Conservation (phyloP, 2,797 vertebrate genomes). For the Pseudomugil tenellus region DNA sequence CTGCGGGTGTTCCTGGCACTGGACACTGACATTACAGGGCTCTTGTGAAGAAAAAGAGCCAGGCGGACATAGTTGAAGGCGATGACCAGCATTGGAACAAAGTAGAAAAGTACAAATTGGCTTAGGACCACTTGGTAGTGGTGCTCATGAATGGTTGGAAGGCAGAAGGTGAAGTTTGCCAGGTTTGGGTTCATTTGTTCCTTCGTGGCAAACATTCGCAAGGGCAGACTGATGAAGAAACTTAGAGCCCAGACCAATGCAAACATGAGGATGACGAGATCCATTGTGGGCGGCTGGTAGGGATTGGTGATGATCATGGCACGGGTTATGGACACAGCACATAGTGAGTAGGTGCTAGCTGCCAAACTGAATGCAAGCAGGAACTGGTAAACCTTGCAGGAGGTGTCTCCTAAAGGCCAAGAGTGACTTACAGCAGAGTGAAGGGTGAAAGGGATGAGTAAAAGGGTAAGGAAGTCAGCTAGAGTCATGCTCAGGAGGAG, state of each 20-base stretch:
- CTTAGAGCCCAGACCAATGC: constrained; percentile 79
- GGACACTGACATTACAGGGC: constrained; percentile 78
- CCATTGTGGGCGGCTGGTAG: constrained; percentile 75
- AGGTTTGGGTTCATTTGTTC: constrained; percentile 62
- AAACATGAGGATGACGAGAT: constrained; percentile 77
- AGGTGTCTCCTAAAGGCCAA: constrained; percentile 79
- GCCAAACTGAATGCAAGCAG: constrained; percentile 82
- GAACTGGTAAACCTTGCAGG: constrained; percentile 86
- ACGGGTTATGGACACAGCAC: constrained; percentile 80
- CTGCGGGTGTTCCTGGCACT: constrained; percentile 79
- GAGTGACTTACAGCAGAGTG: constrained; percentile 76
- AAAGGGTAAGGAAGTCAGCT: constrained; percentile 81
- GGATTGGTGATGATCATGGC: constrained; percentile 82
- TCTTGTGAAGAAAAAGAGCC: constrained; percentile 80
- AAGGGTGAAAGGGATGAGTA: constrained; percentile 83
- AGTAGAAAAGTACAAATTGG: constrained; percentile 82
- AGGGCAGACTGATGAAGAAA: constrained; percentile 80
- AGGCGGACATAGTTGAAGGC: constrained; percentile 81
- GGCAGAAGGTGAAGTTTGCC: constrained; percentile 76
- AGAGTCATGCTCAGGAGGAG: constrained; percentile 84
- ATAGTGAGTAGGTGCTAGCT: constrained; percentile 84
- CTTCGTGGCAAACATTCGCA: constrained; percentile 79
- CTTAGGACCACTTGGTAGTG: constrained; percentile 81
- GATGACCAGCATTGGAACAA: constrained; percentile 81
- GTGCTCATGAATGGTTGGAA: constrained; percentile 79